Percentiles rank a stretch among this genome's conserved stretches.
These are phyloP conservation scores for Pollenia angustigena DNA, from an alignment of 2,888 invertebrate species.

Conservation along the genomic window DNA sequence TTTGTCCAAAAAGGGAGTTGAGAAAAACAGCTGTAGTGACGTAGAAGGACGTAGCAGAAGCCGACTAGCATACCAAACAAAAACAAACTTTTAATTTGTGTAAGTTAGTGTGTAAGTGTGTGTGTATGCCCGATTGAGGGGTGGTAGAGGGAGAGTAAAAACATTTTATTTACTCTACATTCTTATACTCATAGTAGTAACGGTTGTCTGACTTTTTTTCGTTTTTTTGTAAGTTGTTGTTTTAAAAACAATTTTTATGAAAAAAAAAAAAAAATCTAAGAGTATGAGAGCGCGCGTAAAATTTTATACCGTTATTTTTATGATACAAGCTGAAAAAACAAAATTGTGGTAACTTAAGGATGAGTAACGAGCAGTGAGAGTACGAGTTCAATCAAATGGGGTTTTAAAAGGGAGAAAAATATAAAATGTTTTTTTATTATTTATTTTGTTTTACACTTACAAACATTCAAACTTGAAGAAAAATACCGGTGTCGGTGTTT, in stretches of 20 bases:
- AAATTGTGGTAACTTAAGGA: conserved; percentile 65
- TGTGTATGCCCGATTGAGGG: not conserved
- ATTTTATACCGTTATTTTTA: conserved; percentile 33
- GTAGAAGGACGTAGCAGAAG: conserved; percentile 65
- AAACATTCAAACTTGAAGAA: conserved; percentile 1
- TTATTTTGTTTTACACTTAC: conserved; percentile 61
- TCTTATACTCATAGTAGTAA: conserved; percentile 64
- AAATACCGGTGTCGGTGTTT: conserved; percentile 79
- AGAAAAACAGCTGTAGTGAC: conserved; percentile 73
- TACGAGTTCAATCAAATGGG: conserved; percentile 35
- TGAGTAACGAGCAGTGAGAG: conserved; percentile 58
- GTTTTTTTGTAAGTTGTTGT: conserved; percentile 21
- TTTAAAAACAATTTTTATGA: conserved; percentile 40
- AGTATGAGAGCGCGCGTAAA: conserved; percentile 73
- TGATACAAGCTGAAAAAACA: not conserved
- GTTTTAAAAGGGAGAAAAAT: conserved; percentile 27
- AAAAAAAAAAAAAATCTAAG: conserved; percentile 1
- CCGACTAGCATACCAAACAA: conserved; percentile 20
- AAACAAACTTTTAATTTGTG: not conserved
- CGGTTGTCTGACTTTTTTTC: conserved; percentile 37
- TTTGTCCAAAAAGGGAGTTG: conserved; percentile 48
- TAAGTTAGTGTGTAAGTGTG: not conserved
- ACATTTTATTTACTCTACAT: conserved; percentile 64
- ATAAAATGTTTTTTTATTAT: conserved; percentile 73
- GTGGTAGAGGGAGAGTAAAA: not conserved